Percentiles rank a stretch among this genome's conserved stretches.
Evolutionary conservation across 92 coral and sea anemone genomes (phyloP).

Genomic region (Blastomussa wellsi): DNA sequence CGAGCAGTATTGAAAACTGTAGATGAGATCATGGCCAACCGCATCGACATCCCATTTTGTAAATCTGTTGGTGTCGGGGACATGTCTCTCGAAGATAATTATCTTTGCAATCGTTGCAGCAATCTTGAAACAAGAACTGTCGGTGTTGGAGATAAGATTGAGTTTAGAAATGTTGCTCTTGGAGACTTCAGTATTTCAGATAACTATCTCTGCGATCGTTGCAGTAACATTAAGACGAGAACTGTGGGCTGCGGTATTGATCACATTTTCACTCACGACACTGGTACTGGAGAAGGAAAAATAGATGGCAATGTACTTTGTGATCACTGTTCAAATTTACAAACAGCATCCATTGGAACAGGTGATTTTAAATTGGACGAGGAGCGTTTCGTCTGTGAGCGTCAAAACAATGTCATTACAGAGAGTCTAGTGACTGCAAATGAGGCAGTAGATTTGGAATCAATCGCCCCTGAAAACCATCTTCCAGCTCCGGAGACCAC

Average conservation of each 20-base stretch:
- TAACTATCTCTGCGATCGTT: conserved; percentile 62
- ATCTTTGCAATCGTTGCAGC: conserved; percentile 69
- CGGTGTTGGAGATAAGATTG: conserved; percentile 69
- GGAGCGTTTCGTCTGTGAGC: conserved; percentile 8
- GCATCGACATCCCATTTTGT: conserved; percentile 62
- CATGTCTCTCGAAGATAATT: conserved; percentile 57
- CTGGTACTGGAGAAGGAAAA: conserved; percentile 54
- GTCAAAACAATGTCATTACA: conserved; percentile 16
- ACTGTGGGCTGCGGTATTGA: conserved; percentile 72
- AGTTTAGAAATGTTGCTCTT: conserved; percentile 41
- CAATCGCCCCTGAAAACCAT: neutral
- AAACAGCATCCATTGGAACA: conserved; percentile 60
- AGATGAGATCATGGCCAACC: conserved; percentile 87
- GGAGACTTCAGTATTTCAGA: conserved; percentile 62
- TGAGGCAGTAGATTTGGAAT: neutral
- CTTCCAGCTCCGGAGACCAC: neutral
- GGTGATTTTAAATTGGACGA: conserved; percentile 46
- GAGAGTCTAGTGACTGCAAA: conserved; percentile 1
- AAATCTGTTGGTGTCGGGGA: conserved; percentile 83
- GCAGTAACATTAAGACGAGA: conserved; percentile 44
- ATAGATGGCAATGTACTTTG: conserved; percentile 55
- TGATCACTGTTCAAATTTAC: conserved; percentile 52
- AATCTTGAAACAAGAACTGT: conserved; percentile 56
- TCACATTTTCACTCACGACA: conserved; percentile 21
- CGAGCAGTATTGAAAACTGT: conserved; percentile 58